A percentile compares a stretch with the other conserved stretches of the same genome.
These are phyloP conservation scores for Scomber colias DNA, from an alignment of 2,113 vertebrate species.

Conservation along the genomic window DNA sequence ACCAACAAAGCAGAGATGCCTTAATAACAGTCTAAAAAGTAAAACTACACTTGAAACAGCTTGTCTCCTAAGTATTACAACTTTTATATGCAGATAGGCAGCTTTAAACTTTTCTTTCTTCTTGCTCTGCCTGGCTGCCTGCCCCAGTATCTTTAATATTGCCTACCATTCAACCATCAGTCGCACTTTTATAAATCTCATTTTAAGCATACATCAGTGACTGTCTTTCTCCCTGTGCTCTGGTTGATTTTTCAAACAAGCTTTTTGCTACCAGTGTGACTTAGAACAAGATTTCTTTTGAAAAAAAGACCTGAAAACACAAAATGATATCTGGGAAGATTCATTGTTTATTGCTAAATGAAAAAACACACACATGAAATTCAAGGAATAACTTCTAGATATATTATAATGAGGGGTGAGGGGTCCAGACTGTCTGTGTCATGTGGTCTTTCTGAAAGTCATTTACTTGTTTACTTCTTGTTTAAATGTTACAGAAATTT, in stretches of 20 bases:
- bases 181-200: conserved; percentile 2
- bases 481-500: too few relatives aligned
- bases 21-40: conserved; percentile 10
- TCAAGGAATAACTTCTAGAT: not conserved
- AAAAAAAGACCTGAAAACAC: not conserved
- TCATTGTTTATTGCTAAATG: not conserved
- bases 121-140: conserved; percentile 2
- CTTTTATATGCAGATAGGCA: conserved; percentile 6
- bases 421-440: not conserved
- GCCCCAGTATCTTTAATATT: conserved; percentile 13
- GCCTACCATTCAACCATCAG: not conserved
- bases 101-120: conserved; percentile 20
- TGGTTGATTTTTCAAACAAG: conserved; percentile 10
- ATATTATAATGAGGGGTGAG: not conserved
- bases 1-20: conserved; percentile 24
- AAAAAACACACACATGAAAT: not conserved
- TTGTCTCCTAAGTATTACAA: conserved; percentile 17
- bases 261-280: conserved; percentile 4
- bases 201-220: conserved; percentile 5
- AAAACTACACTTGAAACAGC: conserved; percentile 2
- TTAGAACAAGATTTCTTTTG: conserved; percentile 15
- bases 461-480: conserved; percentile 5
- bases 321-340: not conserved
- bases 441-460: conserved; percentile 13
- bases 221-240: not conserved